Percentiles rank a stretch among this genome's conserved stretches.
Evolutionary conservation across 2,888 invertebrate genomes (phyloP).

Genomic region (Hesperia comma): DNA sequence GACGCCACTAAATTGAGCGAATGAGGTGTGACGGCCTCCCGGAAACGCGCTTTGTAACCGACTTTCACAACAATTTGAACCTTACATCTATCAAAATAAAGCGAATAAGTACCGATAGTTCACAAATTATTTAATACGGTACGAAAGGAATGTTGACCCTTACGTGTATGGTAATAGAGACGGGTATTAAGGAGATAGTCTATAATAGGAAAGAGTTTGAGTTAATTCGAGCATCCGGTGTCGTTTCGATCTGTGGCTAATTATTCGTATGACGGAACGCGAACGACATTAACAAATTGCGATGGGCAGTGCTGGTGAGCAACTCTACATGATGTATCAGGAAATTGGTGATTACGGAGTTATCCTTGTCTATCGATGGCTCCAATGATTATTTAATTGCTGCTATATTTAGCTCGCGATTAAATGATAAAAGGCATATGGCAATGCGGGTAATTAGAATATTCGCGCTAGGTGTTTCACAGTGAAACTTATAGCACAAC

Average conservation of each 20-base stretch:
- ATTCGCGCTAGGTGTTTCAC: background rate
- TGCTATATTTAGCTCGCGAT: slow-evolving; percentile 3
- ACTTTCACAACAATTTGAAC: slow-evolving; percentile 37
- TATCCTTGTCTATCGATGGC: slow-evolving; percentile 2
- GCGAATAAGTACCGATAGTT: slow-evolving; percentile 20
- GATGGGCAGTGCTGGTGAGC: background rate
- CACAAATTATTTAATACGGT: slow-evolving; percentile 17
- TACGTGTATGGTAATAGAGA: slow-evolving; percentile 1
- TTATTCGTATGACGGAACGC: slow-evolving; percentile 47
- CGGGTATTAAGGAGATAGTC: background rate
- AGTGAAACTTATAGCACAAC: too few species aligned
- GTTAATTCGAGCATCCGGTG: slow-evolving; percentile 55
- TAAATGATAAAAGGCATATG: too few species aligned
- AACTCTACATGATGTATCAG: slow-evolving; percentile 17
- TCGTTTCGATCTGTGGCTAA: slow-evolving; percentile 48
- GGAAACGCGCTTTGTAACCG: slow-evolving; percentile 15
- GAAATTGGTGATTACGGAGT: slow-evolving; percentile 26
- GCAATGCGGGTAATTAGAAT: too few species aligned
- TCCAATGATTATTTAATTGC: slow-evolving; percentile 7
- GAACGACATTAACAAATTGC: slow-evolving; percentile 22
- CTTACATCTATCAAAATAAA: slow-evolving; percentile 38
- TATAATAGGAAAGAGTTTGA: slow-evolving; percentile 42
- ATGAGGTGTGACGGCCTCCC: slow-evolving; percentile 55
- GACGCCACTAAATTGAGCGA: slow-evolving; percentile 56
- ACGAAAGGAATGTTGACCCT: slow-evolving; percentile 1